phyloP scores from a whole-genome alignment of 2,113 vertebrate genomes.

The Actenoides hombroni region DNA sequence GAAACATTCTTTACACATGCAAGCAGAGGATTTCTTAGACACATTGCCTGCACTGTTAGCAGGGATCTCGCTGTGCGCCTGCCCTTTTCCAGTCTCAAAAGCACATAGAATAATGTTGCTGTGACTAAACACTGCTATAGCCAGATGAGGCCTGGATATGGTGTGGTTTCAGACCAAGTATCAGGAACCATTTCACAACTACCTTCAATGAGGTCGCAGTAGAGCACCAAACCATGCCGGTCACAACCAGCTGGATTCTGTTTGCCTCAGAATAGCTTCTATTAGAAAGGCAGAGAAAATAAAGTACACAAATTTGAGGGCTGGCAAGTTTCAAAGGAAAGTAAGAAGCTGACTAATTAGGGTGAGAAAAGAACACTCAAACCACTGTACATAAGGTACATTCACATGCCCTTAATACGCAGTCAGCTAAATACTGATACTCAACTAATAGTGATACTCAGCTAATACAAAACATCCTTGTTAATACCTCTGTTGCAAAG shows the following conservation, averaged over 20 bases:
- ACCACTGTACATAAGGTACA: not conserved
- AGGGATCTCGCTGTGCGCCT: not conserved
- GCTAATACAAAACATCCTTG: not conserved
- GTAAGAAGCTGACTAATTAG: not conserved
- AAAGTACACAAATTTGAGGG: not conserved
- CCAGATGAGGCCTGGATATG: not conserved
- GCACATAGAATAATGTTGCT: not conserved
- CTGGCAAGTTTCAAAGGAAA: not conserved
- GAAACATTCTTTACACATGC: not conserved
- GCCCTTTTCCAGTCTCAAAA: not conserved
- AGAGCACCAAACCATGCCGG: not conserved
- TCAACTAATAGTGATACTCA: not conserved
- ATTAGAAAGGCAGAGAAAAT: not conserved
- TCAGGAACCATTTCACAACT: slow-evolving; percentile 2
- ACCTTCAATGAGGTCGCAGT: not conserved
- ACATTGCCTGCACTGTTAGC: not conserved
- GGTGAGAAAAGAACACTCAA: not conserved
- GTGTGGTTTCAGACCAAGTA: not conserved
- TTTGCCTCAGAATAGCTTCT: not conserved
- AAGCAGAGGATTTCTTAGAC: not conserved
- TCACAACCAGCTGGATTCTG: not conserved
- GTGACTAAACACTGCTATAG: not conserved
- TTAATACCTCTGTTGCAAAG: not conserved
- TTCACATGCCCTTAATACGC: not conserved
- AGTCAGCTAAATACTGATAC: not conserved